Base-by-base conservation (phyloP, 2,113 vertebrate genomes). In the Dermatemys mawii region DNA sequence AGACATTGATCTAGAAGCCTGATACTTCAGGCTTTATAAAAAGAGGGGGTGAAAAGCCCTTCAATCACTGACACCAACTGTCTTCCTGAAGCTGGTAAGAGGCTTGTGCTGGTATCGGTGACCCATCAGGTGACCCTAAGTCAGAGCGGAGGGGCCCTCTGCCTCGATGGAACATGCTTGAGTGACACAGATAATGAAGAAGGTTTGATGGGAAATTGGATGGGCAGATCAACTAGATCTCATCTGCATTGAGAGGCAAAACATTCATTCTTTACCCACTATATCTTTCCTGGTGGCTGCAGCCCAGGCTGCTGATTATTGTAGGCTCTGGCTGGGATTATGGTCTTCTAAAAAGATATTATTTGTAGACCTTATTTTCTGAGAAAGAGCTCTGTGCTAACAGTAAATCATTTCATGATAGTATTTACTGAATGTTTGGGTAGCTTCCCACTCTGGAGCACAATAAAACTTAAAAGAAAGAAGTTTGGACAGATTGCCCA, bases 1-100 rank as follows among this genome's bases (percentile, higher is more conserved):
- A 90, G 84, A 83, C 83, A 83, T 51, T 90, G 83, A 89, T 94
- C 70, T 83, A 49, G 85, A 85, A 87, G 76, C 50, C 53, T 38
- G 29, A 53, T 83, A 78, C 35, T 83, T 50, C 22, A 16, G 84
- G 75, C 54, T 53, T 86, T 3, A 82, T 63, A 86, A 89, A 83
- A 70, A 50, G 54, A 13, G 12, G 12, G 27, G 3, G 51, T 22
- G 8, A 5, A 82, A 90, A 92, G 32, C 29, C 67, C 67, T 93
- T 96, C 93, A 78, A 91, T 84, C 81, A 79, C 73, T 73, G 91
- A 27, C 70, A 75, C 44, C n/a, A 81, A 81, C 60, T 75, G 54
- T 51, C 49, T 90, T 70, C 53, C 27, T 6, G 46, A 92, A n/a
- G 53, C 73, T 60, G 57, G 48, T 14, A 50, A 60, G 86, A 41